Percentiles rank a stretch among this genome's conserved stretches.
These are phyloP conservation scores for Acanthopagrus latus DNA, from an alignment of 2,797 vertebrate species.

Conservation along the genomic window DNA sequence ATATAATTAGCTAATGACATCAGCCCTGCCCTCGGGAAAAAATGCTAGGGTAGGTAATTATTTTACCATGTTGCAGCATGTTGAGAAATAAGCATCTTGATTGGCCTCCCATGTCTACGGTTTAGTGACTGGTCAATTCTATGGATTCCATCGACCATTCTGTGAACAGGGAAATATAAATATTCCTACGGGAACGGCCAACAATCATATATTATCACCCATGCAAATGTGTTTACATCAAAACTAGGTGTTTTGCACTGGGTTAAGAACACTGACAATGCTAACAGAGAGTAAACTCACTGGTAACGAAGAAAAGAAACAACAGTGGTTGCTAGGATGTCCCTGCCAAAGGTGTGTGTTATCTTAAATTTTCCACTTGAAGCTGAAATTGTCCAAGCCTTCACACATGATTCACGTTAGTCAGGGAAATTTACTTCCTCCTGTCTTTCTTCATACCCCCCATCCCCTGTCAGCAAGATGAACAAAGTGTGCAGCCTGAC, in stretches of 20 bases:
- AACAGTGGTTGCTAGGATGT: slow-evolving; percentile 11
- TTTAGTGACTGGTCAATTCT: no score
- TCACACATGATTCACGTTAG: slow-evolving; percentile 45
- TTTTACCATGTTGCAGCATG: no score
- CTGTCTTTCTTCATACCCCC: not conserved
- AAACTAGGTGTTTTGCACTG: not conserved
- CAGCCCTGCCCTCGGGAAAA: not conserved
- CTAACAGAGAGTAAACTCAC: slow-evolving; percentile 20
- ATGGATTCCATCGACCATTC: not conserved
- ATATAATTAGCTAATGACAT: not conserved
- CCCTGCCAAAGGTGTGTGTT: slow-evolving; percentile 38
- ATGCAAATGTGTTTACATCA: not conserved
- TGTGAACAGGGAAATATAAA: not conserved
- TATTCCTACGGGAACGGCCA: not conserved
- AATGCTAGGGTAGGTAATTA: not conserved
- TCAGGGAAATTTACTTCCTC: slow-evolving; percentile 41
- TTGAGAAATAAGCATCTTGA: no score
- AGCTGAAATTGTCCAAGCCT: slow-evolving; percentile 59
- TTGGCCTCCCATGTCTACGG: no score
- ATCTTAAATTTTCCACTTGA: slow-evolving; percentile 61
- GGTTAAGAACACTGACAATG: not conserved
- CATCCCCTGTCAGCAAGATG: slow-evolving; percentile 49
- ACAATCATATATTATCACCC: not conserved
- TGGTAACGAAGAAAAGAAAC: not conserved
- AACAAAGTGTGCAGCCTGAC: not conserved